A percentile compares a stretch with the other conserved stretches of the same genome.
These are phyloP conservation scores for Orthonevra nobilis DNA, from an alignment of 2,888 invertebrate species.

Conservation along the genomic window DNA sequence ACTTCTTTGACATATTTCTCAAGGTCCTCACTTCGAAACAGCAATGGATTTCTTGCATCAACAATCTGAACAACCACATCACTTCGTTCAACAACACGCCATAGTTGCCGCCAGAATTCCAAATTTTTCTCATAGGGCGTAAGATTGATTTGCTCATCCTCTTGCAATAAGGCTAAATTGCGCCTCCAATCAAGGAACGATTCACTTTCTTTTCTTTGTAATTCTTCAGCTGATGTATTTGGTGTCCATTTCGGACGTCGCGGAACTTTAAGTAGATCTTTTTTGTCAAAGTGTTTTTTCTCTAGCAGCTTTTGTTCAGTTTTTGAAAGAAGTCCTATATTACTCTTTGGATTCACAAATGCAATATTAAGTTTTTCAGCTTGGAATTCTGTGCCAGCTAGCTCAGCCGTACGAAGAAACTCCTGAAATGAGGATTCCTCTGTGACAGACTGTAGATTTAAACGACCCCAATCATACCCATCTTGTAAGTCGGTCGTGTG, in stretches of 20 bases:
- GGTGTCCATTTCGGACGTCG: constrained; percentile 91
- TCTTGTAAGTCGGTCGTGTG: constrained; percentile 94
- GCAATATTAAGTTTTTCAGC: constrained; percentile 93
- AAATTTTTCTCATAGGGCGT: constrained; percentile 99
- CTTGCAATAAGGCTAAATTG: constrained; percentile 88
- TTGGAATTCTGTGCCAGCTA: constrained; percentile 96
- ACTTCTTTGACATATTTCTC: constrained; percentile 92
- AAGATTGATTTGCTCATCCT: constrained; percentile 88
- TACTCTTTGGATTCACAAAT: constrained; percentile 85
- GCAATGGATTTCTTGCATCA: constrained; percentile 96
- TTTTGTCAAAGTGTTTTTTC: constrained; percentile 83
- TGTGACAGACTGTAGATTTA: constrained; percentile 95
- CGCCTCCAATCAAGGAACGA: constrained; percentile 95
- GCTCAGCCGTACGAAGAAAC: constrained; percentile 95
- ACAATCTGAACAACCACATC: constrained; percentile 96
- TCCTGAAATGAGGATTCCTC: constrained; percentile 98
- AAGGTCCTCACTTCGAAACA: constrained; percentile 95
- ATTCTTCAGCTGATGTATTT: constrained; percentile 88
- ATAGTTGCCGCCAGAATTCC: constrained; percentile 98
- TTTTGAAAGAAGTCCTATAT: constrained; percentile 83
- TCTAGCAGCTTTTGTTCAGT: constrained; percentile 82
- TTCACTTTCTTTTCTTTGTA: constrained; percentile 89
- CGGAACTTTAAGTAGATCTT: constrained; percentile 88
- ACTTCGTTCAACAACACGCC: constrained; percentile 98
- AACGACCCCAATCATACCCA: constrained; percentile 93